Base-by-base conservation (phyloP, 2,888 invertebrate species). In the Caenorhabditis wallacei region DNA sequence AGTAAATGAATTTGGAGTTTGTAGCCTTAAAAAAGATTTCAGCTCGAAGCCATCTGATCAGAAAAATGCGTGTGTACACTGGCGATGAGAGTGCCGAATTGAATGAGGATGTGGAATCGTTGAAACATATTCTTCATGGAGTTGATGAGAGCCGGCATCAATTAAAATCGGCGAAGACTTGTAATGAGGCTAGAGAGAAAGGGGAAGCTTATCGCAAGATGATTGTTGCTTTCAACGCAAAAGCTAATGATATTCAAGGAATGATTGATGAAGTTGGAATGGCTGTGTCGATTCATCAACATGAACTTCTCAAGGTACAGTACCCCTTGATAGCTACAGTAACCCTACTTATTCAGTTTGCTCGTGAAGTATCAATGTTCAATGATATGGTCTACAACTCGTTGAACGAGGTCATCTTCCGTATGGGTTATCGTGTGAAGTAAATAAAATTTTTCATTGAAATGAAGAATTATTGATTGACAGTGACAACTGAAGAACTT, bases 141-240 rank as follows among this genome's bases (percentile, higher is more conserved):
- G 66, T 82, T 13, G 81, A 76, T 30, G 70, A 82, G 4, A 11
- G 71, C 4, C 40, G 81, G n/a, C 75, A 76, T 61, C n/a, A 48
- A 20, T 70, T 70, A 37, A 81, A 81, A 70, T 70, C 63, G 3
- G 68, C 81, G 1, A 51, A 53, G 24, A 75, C 75, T 0, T 46
- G 35, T 18, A 64, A 64, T 18, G 75, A 70, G 2, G 54, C 70
- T 26, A 56, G 20, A 3, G 64, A 51, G 11, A 54, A 66, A 10
- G 81, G 81, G 4, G 75, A 75, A 24, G 46, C 53, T 20, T 81
- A 81, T 22, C 63, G 40, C 3, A 57, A 22, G 16, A 57, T 64
- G 43, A 75, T 81, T 20, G 26, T 22, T 5, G 81, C 75, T 11
- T 81, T 81, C 59, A 75, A 81, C 22, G 75, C 75, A 0, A 66